These are phyloP conservation scores for Balaeniceps rex DNA, from an alignment of 2,113 vertebrate species.

Conservation along the genomic window DNA sequence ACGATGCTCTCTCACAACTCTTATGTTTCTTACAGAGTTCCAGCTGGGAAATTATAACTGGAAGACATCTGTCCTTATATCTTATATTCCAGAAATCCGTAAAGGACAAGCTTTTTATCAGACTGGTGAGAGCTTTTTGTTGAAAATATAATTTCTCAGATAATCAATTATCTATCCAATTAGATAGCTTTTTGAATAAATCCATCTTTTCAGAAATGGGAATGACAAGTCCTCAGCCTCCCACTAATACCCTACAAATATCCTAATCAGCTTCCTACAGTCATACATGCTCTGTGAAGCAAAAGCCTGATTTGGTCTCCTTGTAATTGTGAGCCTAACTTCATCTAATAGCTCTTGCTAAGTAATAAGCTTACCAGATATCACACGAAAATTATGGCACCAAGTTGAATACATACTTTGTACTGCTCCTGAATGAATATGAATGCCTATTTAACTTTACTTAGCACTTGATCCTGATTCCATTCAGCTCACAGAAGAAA, in stretches of 20 bases:
- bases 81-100: slow-evolving; percentile 29
- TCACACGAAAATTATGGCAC: slow-evolving; percentile 21
- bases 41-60: slow-evolving; percentile 46
- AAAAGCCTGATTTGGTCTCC: slow-evolving; percentile 34
- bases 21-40: not conserved
- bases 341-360: slow-evolving; percentile 50
- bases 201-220: slow-evolving; percentile 4
- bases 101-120: slow-evolving; percentile 63
- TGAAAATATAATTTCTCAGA: slow-evolving; percentile 61
- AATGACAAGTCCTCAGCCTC: slow-evolving; percentile 15
- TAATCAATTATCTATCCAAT: slow-evolving; percentile 68
- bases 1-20: not conserved
- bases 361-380: slow-evolving; percentile 62
- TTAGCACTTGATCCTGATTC: slow-evolving; percentile 47
- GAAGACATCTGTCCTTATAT: slow-evolving; percentile 61
- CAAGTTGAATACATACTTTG: slow-evolving; percentile 44
- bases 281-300: not conserved
- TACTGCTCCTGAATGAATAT: slow-evolving; percentile 39
- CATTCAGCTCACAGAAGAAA: slow-evolving; percentile 47
- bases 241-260: slow-evolving; percentile 54
- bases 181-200: slow-evolving; percentile 41
- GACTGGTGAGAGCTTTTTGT: slow-evolving; percentile 42
- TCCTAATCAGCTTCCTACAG: slow-evolving; percentile 53
- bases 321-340: slow-evolving; percentile 50
- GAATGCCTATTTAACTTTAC: slow-evolving; percentile 56